Conservation (phyloP, 2,113 vertebrate species). For the Gambusia affinis region DNA sequence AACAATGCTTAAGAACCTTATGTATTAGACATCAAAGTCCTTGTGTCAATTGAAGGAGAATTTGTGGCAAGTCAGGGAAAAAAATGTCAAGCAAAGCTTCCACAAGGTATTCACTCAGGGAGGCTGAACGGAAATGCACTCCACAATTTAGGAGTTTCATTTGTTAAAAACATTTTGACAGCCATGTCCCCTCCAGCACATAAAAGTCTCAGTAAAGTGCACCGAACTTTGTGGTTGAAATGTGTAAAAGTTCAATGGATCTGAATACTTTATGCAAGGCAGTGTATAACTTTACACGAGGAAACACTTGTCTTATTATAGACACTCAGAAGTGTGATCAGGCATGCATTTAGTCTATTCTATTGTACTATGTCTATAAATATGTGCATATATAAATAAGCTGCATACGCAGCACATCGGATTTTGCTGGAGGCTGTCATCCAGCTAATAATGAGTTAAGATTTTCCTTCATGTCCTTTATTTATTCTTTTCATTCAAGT, state of each 20-base stretch:
- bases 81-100: background rate
- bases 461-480: background rate
- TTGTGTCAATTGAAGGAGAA: background rate
- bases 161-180: background rate
- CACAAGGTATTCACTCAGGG: background rate
- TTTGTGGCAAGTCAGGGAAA: background rate
- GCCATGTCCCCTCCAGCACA: background rate
- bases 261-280: background rate
- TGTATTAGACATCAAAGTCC: background rate
- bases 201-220: background rate
- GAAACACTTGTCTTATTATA: constrained; percentile 17
- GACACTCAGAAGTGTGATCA: background rate
- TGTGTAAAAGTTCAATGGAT: background rate
- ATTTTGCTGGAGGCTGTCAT: background rate
- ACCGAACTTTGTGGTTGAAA: background rate
- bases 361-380: background rate
- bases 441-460: constrained; percentile 10
- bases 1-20: too few species aligned
- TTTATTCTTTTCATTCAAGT: background rate
- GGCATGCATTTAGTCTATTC: constrained; percentile 18
- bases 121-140: too few species aligned
- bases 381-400: constrained; percentile 28
- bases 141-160: too few species aligned
- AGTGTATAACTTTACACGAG: background rate
- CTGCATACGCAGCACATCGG: background rate